A percentile compares a stretch with the other conserved stretches of the same genome.
Conservation (phyloP, 2,888 invertebrate genomes). For the Caenorhabditis macrosperma region DNA sequence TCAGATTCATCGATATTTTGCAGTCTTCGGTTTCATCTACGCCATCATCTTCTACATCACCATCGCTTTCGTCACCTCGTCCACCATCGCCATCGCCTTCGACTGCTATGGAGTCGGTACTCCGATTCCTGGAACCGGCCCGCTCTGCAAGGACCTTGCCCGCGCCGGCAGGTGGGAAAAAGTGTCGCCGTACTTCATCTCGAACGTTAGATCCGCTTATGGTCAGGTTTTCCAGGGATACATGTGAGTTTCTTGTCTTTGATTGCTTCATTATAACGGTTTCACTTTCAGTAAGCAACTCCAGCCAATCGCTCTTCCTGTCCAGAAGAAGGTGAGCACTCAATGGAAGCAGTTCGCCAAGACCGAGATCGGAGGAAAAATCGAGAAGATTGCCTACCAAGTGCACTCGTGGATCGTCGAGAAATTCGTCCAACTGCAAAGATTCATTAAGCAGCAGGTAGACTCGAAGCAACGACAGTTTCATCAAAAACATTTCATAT, state of each 20-base stretch:
- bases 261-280: too few species aligned
- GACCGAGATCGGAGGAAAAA: slow-evolving; percentile 36
- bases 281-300: slow-evolving; percentile 26
- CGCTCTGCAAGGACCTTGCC: slow-evolving; percentile 62
- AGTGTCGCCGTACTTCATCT: slow-evolving; percentile 51
- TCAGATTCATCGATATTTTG: slow-evolving; percentile 12
- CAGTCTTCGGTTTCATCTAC: slow-evolving; percentile 52
- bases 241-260: slow-evolving; percentile 13
- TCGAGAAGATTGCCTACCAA: slow-evolving; percentile 34
- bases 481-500: not conserved
- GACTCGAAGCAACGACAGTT: not conserved
- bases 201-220: slow-evolving; percentile 48
- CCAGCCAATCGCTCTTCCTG: slow-evolving; percentile 15
- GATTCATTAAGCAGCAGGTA: slow-evolving; percentile 42
- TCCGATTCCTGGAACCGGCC: slow-evolving; percentile 47
- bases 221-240: slow-evolving; percentile 51
- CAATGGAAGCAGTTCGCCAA: slow-evolving; percentile 44
- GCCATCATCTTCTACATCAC: slow-evolving; percentile 25
- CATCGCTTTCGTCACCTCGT: slow-evolving; percentile 13
- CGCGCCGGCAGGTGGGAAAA: slow-evolving; percentile 33
- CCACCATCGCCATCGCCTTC: slow-evolving; percentile 46
- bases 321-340: slow-evolving; percentile 2
- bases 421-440: slow-evolving; percentile 36
- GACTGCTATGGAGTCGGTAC: slow-evolving; percentile 50
- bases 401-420: slow-evolving; percentile 57